phyloP scores from a whole-genome alignment of 2,113 vertebrate genomes.

The Pleuronectes platessa region DNA sequence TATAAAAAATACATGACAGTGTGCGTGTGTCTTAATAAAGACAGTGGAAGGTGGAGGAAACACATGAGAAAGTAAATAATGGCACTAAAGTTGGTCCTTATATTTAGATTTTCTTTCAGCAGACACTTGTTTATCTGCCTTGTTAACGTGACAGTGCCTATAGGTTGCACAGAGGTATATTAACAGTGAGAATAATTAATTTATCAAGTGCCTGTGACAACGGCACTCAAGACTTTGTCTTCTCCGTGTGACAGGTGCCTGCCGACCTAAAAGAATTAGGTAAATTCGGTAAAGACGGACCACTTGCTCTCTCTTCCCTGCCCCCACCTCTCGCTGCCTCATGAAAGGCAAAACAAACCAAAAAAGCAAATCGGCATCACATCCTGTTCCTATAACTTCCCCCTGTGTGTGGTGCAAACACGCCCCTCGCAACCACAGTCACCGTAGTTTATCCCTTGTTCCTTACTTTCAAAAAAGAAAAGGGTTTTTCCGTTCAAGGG shows the following conservation, averaged over 20 bases:
- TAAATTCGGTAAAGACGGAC: constrained; percentile 41
- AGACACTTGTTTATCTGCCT: constrained; percentile 37
- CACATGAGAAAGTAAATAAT: constrained; percentile 35
- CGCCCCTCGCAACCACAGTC: constrained; percentile 36
- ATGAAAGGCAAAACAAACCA: constrained; percentile 33
- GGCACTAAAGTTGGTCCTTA: constrained; percentile 16
- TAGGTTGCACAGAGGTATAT: constrained; percentile 9
- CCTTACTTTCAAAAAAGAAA: neutral
- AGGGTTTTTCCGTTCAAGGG: constrained; percentile 54
- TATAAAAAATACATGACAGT: neutral
- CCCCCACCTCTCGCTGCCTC: constrained; percentile 49
- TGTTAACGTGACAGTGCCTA: constrained; percentile 21
- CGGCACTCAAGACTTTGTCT: constrained; percentile 9
- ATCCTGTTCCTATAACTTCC: constrained; percentile 75
- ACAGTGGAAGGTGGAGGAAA: constrained; percentile 51
- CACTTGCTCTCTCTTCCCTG: constrained; percentile 55
- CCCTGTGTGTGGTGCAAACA: constrained; percentile 57
- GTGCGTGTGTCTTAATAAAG: neutral
- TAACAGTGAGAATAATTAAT: constrained; percentile 17
- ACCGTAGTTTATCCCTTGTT: constrained; percentile 21
- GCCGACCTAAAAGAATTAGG: constrained; percentile 53
- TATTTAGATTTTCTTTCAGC: constrained; percentile 36
- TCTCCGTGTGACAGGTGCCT: constrained; percentile 39
- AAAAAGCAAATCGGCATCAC: constrained; percentile 39
- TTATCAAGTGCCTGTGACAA: constrained; percentile 32